Conservation (phyloP, 2,888 invertebrate species). For the Argynnis bischoffii region DNA sequence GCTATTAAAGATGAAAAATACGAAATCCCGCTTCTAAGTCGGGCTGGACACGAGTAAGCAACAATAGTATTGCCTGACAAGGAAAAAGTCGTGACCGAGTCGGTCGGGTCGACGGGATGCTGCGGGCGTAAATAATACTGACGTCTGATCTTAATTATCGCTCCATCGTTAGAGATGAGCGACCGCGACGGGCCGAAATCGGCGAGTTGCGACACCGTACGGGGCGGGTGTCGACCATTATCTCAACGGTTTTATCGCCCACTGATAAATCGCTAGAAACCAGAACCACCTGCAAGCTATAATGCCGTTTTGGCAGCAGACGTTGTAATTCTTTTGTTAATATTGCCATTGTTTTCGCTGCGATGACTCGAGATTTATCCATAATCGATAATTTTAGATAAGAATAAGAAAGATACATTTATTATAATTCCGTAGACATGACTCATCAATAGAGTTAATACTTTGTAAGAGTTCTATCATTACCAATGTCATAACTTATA, state of each 20-base stretch:
- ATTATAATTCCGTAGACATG: conserved; percentile 34
- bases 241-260: conserved; percentile 66
- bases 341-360: conserved; percentile 71
- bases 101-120: conserved; percentile 71
- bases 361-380: conserved; percentile 65
- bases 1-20: conserved; percentile 32
- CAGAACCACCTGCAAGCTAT: conserved; percentile 71
- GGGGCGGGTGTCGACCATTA: conserved; percentile 51
- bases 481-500: conserved; percentile 33
- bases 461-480: conserved; percentile 35
- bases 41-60: conserved; percentile 52
- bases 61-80: conserved; percentile 72
- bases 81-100: conserved; percentile 78
- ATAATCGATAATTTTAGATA: conserved; percentile 44
- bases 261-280: conserved; percentile 64
- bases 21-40: conserved; percentile 32
- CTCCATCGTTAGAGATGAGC: conserved; percentile 80
- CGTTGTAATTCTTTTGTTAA: conserved; percentile 78
- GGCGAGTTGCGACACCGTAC: conserved; percentile 70
- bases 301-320: conserved; percentile 72
- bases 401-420: conserved; percentile 39
- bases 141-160: conserved; percentile 80
- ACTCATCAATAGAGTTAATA: conserved; percentile 33
- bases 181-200: conserved; percentile 65
- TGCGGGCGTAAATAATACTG: conserved; percentile 79